These are phyloP conservation scores for Agrypnia vestita DNA, from an alignment of 1,140 invertebrate genomes.

Conservation along the genomic window DNA sequence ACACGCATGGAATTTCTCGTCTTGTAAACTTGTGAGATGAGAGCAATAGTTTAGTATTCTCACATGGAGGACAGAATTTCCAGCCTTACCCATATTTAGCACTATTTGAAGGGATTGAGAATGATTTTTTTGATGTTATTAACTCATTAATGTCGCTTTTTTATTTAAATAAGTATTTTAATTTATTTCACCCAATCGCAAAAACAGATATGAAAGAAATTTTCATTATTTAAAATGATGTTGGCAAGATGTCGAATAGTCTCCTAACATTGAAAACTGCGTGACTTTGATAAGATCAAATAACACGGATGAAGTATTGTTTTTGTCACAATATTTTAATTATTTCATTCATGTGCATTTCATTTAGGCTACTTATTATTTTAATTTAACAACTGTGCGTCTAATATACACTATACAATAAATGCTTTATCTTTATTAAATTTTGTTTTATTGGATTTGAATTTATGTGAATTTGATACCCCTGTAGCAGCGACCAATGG, in stretches of 20 bases:
- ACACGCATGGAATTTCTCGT: not conserved
- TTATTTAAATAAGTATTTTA: conserved; percentile 19
- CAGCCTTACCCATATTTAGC: conserved; percentile 9
- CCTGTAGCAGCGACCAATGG: no score
- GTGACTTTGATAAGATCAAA: not conserved
- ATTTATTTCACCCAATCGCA: not conserved
- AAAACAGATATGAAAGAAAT: not conserved
- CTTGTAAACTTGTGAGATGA: not conserved
- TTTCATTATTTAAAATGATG: not conserved
- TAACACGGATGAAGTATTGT: conserved; percentile 19
- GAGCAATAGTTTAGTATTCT: not conserved
- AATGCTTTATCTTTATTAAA: conserved; percentile 49
- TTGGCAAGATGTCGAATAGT: not conserved
- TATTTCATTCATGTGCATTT: conserved; percentile 29
- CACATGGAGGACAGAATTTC: not conserved
- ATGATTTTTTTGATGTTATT: conserved; percentile 18
- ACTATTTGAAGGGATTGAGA: conserved; percentile 8
- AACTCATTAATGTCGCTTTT: not conserved
- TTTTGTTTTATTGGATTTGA: conserved; percentile 3
- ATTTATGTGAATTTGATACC: not conserved
- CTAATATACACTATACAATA: conserved; percentile 45
- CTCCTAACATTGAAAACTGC: not conserved
- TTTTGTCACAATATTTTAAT: conserved; percentile 18
- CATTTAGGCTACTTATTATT: conserved; percentile 42
- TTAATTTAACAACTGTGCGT: conserved; percentile 37